Conservation (phyloP, 2,113 vertebrate species). For the Suricata suricatta region DNA sequence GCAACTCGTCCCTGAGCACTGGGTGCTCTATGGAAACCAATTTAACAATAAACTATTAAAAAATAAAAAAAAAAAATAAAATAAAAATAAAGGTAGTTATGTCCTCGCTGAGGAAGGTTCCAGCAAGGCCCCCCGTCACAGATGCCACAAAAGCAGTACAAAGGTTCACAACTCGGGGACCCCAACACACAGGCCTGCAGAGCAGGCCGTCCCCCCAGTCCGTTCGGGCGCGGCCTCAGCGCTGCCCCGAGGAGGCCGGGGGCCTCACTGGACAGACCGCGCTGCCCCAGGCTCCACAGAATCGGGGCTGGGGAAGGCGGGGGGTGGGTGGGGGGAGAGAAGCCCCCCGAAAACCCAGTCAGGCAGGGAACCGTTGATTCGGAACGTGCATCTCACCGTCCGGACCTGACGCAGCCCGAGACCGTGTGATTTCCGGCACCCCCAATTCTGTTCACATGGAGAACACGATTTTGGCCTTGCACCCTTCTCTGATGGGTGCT, state of each 20-base stretch:
- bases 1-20: not conserved
- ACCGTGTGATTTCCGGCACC: not conserved
- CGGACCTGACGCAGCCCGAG: not conserved
- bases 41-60: too few species aligned
- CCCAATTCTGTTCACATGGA: not conserved
- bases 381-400: not conserved
- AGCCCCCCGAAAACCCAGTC: not conserved
- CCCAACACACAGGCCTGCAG: not conserved
- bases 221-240: not conserved
- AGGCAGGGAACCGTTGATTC: not conserved
- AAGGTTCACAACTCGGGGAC: not conserved
- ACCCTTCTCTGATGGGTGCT: too few species aligned
- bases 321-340: too few species aligned
- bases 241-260: not conserved
- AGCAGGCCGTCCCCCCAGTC: rapidly evolving
- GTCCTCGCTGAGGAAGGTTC: not conserved
- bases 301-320: too few species aligned
- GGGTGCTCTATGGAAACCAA: too few species aligned
- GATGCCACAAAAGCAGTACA: not conserved
- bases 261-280: too few species aligned
- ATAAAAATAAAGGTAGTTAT: not conserved
- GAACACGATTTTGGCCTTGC: too few species aligned
- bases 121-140: not conserved
- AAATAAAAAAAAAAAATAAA: too few species aligned
- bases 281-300: not conserved